Conservation (phyloP, 2,797 vertebrate genomes). For the Chaenodraco wilsoni region DNA sequence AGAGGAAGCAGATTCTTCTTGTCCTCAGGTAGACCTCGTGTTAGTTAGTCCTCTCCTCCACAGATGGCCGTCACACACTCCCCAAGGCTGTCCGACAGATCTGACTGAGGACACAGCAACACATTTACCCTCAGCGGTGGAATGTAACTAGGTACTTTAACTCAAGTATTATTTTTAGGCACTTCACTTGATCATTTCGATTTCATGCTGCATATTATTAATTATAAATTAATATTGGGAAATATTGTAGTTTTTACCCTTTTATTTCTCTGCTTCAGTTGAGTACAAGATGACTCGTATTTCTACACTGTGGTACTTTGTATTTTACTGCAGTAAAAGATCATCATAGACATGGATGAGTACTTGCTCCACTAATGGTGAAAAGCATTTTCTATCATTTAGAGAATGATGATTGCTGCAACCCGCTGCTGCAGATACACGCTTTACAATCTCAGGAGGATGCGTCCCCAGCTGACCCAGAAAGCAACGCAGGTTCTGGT, state of each 20-base stretch:
- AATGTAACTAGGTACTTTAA: neutral
- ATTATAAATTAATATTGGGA: neutral
- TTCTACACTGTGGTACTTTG: no score
- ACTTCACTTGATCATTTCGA: neutral
- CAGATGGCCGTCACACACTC: constrained; percentile 68
- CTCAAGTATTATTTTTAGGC: neutral
- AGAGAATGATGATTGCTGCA: no score
- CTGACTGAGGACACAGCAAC: constrained; percentile 59
- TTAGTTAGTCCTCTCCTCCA: constrained; percentile 66
- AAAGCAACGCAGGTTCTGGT: no score
- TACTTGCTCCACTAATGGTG: no score
- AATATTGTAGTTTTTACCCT: neutral
- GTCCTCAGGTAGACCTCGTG: neutral
- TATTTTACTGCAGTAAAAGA: no score
- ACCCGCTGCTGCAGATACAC: no score
- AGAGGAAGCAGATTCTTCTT: neutral
- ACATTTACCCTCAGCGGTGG: neutral
- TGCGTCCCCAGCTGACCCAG: no score
- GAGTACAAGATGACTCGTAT: no score
- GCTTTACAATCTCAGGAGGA: no score
- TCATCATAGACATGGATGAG: no score
- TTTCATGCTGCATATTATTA: neutral
- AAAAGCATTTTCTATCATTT: no score
- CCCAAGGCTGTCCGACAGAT: constrained; percentile 38
- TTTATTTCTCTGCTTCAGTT: neutral